These are phyloP conservation scores for Clarias magur DNA, from an alignment of 2,113 vertebrate species.

Conservation along the genomic window DNA sequence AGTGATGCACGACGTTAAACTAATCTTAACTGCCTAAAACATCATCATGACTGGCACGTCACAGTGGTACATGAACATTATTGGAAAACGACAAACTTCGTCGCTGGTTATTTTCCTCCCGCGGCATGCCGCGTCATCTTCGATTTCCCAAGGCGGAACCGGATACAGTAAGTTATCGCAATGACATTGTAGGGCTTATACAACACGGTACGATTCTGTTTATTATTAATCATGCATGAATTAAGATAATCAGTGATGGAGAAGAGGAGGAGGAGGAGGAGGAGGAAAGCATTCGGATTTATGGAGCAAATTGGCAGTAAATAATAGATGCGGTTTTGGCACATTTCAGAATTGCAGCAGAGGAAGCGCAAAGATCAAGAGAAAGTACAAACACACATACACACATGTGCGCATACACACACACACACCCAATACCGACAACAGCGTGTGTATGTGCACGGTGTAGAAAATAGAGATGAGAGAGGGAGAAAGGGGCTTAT, in stretches of 20 bases:
- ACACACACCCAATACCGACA: conserved; percentile 58
- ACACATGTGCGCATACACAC: conserved; percentile 10
- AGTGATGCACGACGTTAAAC: not conserved
- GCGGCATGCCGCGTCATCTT: not conserved
- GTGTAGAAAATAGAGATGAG: not conserved
- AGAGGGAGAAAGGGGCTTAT: conserved; percentile 56
- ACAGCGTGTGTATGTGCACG: conserved; percentile 39
- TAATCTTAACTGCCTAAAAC: not conserved
- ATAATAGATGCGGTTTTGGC: conserved; percentile 78
- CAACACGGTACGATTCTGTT: not conserved
- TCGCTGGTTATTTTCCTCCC: not conserved
- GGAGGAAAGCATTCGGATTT: conserved; percentile 57
- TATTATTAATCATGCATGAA: conserved; percentile 35
- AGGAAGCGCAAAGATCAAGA: conserved; percentile 75
- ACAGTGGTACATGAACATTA: not conserved
- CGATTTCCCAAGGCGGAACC: not conserved
- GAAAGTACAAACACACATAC: conserved; percentile 64
- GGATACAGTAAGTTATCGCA: not conserved
- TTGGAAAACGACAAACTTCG: not conserved
- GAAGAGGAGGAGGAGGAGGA: conserved; percentile 1
- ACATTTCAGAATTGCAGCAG: conserved; percentile 73
- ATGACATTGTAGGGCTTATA: not conserved
- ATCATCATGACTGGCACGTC: not conserved
- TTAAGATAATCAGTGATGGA: conserved; percentile 15
- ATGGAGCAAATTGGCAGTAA: conserved; percentile 78